Evolutionary conservation across 92 coral and sea anemone genomes (phyloP), one percentile per base, ranked within the genome.

Genomic region (Bergia sp.): DNA sequence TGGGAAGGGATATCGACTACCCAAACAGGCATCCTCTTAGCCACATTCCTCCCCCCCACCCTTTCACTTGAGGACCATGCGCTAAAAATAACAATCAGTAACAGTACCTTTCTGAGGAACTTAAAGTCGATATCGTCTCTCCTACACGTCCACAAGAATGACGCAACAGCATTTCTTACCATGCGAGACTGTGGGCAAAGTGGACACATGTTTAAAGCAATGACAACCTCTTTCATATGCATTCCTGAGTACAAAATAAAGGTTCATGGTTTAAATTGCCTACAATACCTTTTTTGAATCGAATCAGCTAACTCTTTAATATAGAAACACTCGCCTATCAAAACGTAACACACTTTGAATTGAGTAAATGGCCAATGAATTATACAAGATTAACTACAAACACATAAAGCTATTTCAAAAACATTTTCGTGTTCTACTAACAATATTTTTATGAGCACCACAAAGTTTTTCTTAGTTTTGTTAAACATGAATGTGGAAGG

Each of bases 91-190:
- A 38, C 2, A 0, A 1, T 38, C 80, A 38, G 80, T 36, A 15
- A 20, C 5, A 38, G 7, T 79, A 95, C 99, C 98, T 96, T 96
- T 71, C 91, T 90, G 49, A 96, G 90, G 82, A 77, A 96, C 71
- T 96, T 96, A 87, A 96, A 96, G 86, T 96, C 99, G 49, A 96
- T 91, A 76, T 96, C 99, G 86, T 96, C 99, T 57, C 99, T 90
- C 49, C 89, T 94, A 75, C 94, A 93, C 37, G 99, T 95, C 99
- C 99, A 96, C 15, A 96, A 92, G 37, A 96, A 94, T 11, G 97
- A 91, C 3, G 96, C 93, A 3, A 90, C 91, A 69, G 99, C 98
- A 82, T 96, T 96, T 21, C 99, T 93, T 44, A 96, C 98, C 94
- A 93, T 89, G 77, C 99, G 89, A 49, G 99, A 96, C 99, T 96